Evolutionary conservation across 2,888 invertebrate genomes (phyloP), one percentile per base, ranked within the genome.

Genomic region (Ptychoptera contaminata): DNA sequence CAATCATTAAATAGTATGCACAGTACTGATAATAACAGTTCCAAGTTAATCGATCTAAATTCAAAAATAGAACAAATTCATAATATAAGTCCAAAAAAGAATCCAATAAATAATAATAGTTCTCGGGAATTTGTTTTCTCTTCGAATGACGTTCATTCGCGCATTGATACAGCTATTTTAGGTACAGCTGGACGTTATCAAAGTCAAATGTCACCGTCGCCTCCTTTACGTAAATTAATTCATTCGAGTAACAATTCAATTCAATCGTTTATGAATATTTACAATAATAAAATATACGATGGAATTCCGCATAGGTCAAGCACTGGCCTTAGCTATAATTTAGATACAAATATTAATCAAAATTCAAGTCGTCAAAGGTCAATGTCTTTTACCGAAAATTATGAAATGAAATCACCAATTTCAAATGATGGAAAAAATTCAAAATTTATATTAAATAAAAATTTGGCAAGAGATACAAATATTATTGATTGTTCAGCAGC

Each of bases 331-430:
- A 23, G 23, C 7, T 23, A 23, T 23, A 23, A 23, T 23, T 23
- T 23, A 23, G 23, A 23, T 23, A 23, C 23, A 23, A 23, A 23
- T 23, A 23, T 23, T n/a, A 55, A 56, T 36, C 51, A 52, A 42
- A 47, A 50, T 32, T 50, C 49, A 14, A 57, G 55, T 46, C 59
- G 69, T 11, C 68, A 69, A 42, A 63, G 69, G 32, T 69, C 70
- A 32, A 62, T 69, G 54, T 70, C 69, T n/a, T 69, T 70, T 51
- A 69, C 68, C 1, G 69, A 69, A 52, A 67, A 68, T 50, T 58
- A 63, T 55, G 57, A 62, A 46, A 31, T 63, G 9, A 58, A 61
- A 45, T 58, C 61, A 2, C 62, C 63, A 2, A 58, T 60, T 10
- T 44, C 60, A 12, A 56, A 59, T 9, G 63, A 61, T 23, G 7